Percentiles rank a stretch among this genome's conserved stretches.
These are phyloP conservation scores for Saiga tatarica DNA, from an alignment of 2,113 vertebrate genomes.

Conservation along the genomic window DNA sequence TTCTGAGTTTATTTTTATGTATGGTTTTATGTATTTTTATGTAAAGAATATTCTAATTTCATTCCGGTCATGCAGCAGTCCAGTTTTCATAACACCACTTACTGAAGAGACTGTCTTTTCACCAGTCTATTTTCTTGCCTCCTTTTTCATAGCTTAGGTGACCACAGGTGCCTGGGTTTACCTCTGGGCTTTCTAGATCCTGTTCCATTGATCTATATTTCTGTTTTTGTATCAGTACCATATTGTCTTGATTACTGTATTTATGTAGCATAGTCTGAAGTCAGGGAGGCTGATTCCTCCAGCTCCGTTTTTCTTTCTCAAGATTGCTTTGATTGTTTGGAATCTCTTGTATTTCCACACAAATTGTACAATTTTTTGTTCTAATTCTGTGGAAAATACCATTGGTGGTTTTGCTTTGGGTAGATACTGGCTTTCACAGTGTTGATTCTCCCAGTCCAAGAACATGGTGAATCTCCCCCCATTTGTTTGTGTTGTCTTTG, in stretches of 20 bases:
- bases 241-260: not conserved
- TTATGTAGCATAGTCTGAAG: not conserved
- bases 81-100: not conserved
- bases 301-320: not conserved
- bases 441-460: not conserved
- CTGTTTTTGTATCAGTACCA: not conserved
- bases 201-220: not conserved
- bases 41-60: not conserved
- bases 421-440: not conserved
- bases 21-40: not conserved
- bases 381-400: not conserved
- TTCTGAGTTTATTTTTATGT: not conserved
- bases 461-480: not conserved
- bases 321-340: not conserved
- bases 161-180: not conserved
- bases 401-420: not conserved
- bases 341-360: not conserved
- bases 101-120: not conserved
- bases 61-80: not conserved
- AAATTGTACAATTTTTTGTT: not conserved
- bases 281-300: not conserved
- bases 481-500: not conserved
- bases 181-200: not conserved
- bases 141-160: not conserved
- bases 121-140: not conserved